Evolutionary conservation across 2,888 invertebrate genomes (phyloP), one percentile per base, ranked within the genome.

Genomic region (Megalurothrips usitatus): DNA sequence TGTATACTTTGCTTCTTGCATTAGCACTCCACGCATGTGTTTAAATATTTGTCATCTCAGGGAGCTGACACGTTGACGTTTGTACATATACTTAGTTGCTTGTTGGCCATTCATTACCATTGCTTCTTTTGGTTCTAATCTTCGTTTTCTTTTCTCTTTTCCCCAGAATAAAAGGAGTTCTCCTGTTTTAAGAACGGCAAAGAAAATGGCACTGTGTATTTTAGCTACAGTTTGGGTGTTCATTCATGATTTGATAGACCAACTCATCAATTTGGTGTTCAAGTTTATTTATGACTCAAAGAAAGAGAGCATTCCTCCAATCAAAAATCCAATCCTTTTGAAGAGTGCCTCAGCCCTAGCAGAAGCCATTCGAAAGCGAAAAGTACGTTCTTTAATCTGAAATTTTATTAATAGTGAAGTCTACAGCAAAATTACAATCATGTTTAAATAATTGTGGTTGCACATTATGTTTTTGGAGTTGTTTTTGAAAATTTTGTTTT

Each of bases 271-370:
- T 81, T 82, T 81, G 43, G 81, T 84, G 23, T 84, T 84, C 81
- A 78, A 81, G 23, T 83, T 81, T 49, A 80, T 84, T 9, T 84
- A 84, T 82, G 82, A 82, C 49, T 81, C 81, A 9, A 81, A 83
- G 23, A 79, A 82, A 23, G 82, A 87, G 82, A 86, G 86, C 82
- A 85, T 89, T 11, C 87, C 89, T 79, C 85, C 87, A 9, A 85
- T 87, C 8, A 86, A 87, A 48, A 86, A 89, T 83, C 83, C 86
- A 0, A 84, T 90, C 80, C 83, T 92, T 47, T 84, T 89, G 10
- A 90, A 92, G 85, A 94, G 94, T 86, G 94, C 93, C 0, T 88
- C 90, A 19, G 87, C 90, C 19, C 86, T 95, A 82, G 94, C 94
- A 0, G 87, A 88, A 80, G 91, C 92, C 87, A 94, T 95, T 81